Evolutionary conservation across 1,140 invertebrate species (phyloP).

Genomic region (Diploscapter pachys): DNA sequence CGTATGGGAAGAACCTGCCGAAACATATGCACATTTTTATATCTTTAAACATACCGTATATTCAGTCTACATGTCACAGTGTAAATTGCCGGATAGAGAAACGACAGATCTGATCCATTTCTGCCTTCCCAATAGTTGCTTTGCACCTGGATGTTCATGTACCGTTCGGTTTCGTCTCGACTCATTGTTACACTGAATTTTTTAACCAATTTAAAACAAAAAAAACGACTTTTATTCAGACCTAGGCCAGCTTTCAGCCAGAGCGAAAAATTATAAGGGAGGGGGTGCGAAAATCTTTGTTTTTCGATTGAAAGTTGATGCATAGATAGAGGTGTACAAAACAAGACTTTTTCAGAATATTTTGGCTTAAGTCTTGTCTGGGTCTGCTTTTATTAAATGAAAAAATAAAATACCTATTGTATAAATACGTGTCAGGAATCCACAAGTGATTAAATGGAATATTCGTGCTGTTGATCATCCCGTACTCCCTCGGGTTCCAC

Average conservation of each 20-base stretch:
- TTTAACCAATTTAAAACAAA: not conserved
- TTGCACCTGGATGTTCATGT: conserved; percentile 55
- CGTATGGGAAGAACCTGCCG: conserved; percentile 50
- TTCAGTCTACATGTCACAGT: conserved; percentile 53
- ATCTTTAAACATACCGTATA: conserved; percentile 42
- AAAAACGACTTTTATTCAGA: not conserved
- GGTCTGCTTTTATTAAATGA: conserved; percentile 5
- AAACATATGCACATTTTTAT: conserved; percentile 8
- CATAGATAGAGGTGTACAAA: not conserved
- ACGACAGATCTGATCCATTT: conserved; percentile 50
- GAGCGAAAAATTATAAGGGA: too few relatives aligned
- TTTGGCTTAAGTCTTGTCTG: not conserved
- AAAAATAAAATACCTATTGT: conserved; percentile 42
- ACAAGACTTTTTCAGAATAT: not conserved
- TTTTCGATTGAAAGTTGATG: not conserved
- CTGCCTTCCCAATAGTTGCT: conserved; percentile 47
- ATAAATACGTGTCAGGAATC: conserved; percentile 56
- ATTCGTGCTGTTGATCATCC: conserved; percentile 54
- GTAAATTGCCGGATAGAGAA: conserved; percentile 52
- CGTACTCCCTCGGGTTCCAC: conserved; percentile 47
- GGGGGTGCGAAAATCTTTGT: not conserved
- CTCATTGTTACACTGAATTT: conserved; percentile 51
- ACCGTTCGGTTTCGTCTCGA: conserved; percentile 55
- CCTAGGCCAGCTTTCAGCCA: not conserved
- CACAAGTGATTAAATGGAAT: conserved; percentile 51